Base-by-base conservation (phyloP, 2,797 vertebrate species). In the Leptodon cayanensis region DNA sequence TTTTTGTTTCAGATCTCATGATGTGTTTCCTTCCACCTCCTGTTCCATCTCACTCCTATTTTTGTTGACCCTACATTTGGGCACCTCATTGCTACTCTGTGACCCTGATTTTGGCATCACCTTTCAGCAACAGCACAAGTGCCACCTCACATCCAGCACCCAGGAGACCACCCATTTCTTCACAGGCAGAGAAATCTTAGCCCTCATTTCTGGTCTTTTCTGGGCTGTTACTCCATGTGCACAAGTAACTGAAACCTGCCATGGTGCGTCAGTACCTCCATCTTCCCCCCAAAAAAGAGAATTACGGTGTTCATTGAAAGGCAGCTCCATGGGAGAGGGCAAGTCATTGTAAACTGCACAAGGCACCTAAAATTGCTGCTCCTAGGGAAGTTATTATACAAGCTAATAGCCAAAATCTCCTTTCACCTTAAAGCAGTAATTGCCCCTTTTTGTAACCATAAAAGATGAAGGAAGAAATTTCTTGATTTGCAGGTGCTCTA, bases 171-270 rank as follows among this genome's bases (percentile, higher is more conserved):
- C 31, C 5, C 9, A 5, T 16, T 37, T 59, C 14, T 69, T 39
- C 47, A 13, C 5, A 76, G 39, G 20, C 25, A 80, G 63, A 87
- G 44, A 69, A 67, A 37, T 39, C 47, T 16, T 7, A 26, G 24
- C 9, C 35, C 16, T 54, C 25, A 37, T 20, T 74, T 58, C 55
- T 77, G 39, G 16, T 59, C 40, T 89, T 80, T 49, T 29, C 5
- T 25, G 63, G 26, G n/a, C n/a, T 26, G 7, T 37, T 89, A 26
- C 2, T 70, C 28, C 4, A 1, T 0, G 0, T 31, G 28, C 22
- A 21, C 10, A 57, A 20, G 29, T 18, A 39, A 35, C 4, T 39
- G 40, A 69, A 65, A 86, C 16, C 5, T 42, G 26, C 5, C 46
- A n/a, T 10, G 7, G 17, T 54, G 24, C 2, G 1, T 65, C 2